Conservation (phyloP, 2,888 invertebrate genomes). For the Trypoxylon attenuatum region DNA sequence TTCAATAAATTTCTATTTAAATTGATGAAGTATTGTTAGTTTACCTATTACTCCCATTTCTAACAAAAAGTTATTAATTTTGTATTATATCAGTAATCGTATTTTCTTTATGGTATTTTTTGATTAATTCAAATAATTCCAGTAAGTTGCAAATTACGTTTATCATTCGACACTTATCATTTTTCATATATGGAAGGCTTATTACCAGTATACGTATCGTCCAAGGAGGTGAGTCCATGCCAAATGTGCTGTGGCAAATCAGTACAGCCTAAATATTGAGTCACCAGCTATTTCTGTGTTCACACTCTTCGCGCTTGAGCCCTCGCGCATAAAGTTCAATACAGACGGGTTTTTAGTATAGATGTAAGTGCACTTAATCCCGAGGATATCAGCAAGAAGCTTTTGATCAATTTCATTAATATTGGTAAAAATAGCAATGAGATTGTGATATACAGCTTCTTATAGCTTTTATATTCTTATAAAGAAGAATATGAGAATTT, state of each 20-base stretch:
- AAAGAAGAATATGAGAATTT: too few relatives aligned
- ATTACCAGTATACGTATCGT: neutral
- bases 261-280: conserved; percentile 62
- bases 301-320: conserved; percentile 22
- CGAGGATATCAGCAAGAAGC: too few relatives aligned
- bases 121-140: conserved; percentile 11
- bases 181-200: neutral
- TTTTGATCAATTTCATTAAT: too few relatives aligned
- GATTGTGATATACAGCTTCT: too few relatives aligned
- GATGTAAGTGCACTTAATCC: too few relatives aligned
- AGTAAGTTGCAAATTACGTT: too few relatives aligned
- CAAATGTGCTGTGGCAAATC: conserved; percentile 39
- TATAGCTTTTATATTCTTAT: too few relatives aligned
- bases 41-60: neutral
- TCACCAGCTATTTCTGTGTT: conserved; percentile 61
- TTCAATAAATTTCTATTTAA: conserved; percentile 67
- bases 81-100: neutral
- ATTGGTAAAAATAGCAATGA: too few relatives aligned
- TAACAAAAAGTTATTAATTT: neutral
- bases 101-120: neutral
- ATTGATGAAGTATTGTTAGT: conserved; percentile 5
- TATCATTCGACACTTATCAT: too few relatives aligned
- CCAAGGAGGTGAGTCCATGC: conserved; percentile 12
- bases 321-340: neutral
- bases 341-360: too few relatives aligned